phyloP scores from a whole-genome alignment of 1,140 invertebrate genomes.

The Neuroterus valhalla region DNA sequence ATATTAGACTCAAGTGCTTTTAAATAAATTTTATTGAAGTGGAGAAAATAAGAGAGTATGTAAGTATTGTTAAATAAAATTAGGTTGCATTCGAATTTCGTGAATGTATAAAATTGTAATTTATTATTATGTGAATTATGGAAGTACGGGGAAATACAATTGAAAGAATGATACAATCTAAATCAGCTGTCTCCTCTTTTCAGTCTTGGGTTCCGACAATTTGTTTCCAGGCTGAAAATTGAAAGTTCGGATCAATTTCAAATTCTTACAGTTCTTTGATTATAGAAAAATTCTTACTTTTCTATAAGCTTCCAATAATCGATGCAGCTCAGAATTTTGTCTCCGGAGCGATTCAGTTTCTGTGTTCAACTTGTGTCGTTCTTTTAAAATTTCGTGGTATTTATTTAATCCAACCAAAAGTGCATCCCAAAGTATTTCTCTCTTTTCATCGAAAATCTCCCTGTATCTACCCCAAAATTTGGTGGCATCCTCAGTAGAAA shows the following conservation, averaged over 20 bases:
- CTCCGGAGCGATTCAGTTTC: slow-evolving; percentile 73
- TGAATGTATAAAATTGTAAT: background rate
- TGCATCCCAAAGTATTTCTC: slow-evolving; percentile 76
- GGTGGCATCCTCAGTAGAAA: slow-evolving; percentile 72
- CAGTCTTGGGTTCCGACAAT: background rate
- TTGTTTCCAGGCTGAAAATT: slow-evolving; percentile 39
- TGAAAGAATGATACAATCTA: background rate
- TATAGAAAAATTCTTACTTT: slow-evolving; percentile 21
- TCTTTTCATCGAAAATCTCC: slow-evolving; percentile 70
- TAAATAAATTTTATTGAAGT: background rate
- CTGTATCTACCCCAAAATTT: slow-evolving; percentile 74
- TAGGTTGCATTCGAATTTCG: slow-evolving; percentile 26
- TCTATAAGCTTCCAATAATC: slow-evolving; percentile 68
- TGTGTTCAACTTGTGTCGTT: slow-evolving; percentile 72
- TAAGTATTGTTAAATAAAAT: background rate
- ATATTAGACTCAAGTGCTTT: slow-evolving; percentile 18
- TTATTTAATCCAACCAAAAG: slow-evolving; percentile 75
- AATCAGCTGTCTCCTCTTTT: background rate
- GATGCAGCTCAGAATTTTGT: slow-evolving; percentile 76
- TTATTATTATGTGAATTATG: background rate
- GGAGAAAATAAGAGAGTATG: background rate
- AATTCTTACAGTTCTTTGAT: background rate
- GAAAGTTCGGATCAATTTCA: too few species aligned
- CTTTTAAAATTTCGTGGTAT: slow-evolving; percentile 76
- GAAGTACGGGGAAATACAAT: background rate